phyloP scores from a whole-genome alignment of 2,113 vertebrate genomes.

The Lophura nycthemera region DNA sequence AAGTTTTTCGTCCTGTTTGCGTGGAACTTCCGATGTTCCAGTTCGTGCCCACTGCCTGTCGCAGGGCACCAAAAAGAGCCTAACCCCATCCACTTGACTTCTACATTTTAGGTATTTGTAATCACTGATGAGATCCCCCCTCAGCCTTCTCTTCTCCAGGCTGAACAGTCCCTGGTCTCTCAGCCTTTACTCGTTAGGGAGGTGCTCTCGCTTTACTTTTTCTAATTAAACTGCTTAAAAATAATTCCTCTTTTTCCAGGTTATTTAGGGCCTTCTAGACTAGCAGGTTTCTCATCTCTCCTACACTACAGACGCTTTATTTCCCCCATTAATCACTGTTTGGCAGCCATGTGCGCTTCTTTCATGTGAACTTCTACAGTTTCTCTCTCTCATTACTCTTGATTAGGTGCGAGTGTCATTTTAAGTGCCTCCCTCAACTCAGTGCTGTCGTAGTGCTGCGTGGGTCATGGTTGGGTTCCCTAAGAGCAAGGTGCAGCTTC shows the following conservation, averaged over 20 bases:
- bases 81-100: neutral
- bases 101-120: neutral
- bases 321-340: neutral
- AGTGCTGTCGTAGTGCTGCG: neutral
- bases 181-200: neutral
- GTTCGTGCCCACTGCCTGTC: neutral
- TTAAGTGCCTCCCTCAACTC: neutral
- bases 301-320: neutral
- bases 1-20: neutral
- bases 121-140: neutral
- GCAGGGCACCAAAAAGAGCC: neutral
- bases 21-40: neutral
- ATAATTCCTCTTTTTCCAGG: neutral
- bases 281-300: neutral
- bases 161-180: neutral
- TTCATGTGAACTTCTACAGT: neutral
- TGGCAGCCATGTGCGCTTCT: neutral
- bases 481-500: conserved; percentile 63
- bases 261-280: neutral
- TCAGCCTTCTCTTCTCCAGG: neutral
- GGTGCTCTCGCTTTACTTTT: neutral
- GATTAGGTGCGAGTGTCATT: neutral
- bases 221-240: neutral
- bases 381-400: conserved; percentile 1
- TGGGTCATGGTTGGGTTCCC: neutral